A percentile compares a stretch with the other conserved stretches of the same genome.
Evolutionary conservation across 2,797 vertebrate genomes (phyloP).

Genomic region (Muscicapa striata): DNA sequence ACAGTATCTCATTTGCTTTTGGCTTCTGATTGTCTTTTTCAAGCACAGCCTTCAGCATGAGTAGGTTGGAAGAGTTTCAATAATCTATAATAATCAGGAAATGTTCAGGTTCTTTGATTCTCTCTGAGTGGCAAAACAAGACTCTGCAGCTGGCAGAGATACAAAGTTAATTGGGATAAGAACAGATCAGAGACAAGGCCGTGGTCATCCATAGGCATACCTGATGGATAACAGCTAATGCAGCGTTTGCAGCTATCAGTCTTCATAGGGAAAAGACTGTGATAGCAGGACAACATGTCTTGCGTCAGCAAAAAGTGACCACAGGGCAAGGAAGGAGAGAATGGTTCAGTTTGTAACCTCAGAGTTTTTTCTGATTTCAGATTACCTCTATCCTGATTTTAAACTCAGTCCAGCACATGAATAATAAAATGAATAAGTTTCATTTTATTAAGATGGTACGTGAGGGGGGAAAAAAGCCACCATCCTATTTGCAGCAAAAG

Average conservation of each 20-base stretch:
- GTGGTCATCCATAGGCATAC: slow-evolving; percentile 51
- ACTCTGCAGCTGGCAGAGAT: slow-evolving; percentile 54
- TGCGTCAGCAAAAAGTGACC: slow-evolving; percentile 68
- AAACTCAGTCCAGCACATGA: background rate
- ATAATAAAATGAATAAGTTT: background rate
- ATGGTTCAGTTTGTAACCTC: background rate
- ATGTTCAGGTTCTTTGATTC: slow-evolving; percentile 47
- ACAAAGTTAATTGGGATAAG: slow-evolving; percentile 64
- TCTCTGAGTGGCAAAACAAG: slow-evolving; percentile 49
- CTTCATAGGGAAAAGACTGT: slow-evolving; percentile 62
- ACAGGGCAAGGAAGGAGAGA: slow-evolving; percentile 25
- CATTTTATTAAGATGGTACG: background rate
- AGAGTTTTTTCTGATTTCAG: slow-evolving; percentile 5
- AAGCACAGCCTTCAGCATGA: background rate
- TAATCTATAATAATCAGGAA: slow-evolving; percentile 67
- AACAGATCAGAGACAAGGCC: slow-evolving; percentile 51
- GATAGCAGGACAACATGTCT: slow-evolving; percentile 47
- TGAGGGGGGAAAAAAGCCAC: fast-evolving
- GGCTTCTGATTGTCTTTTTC: background rate
- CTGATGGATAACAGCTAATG: slow-evolving; percentile 67
- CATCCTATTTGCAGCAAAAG: background rate
- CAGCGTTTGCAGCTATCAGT: slow-evolving; percentile 56
- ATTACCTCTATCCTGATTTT: slow-evolving; percentile 1
- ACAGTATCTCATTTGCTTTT: background rate
- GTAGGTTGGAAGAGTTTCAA: background rate